These are phyloP conservation scores for Laothoe populi DNA, from an alignment of 2,888 invertebrate species.

Conservation along the genomic window DNA sequence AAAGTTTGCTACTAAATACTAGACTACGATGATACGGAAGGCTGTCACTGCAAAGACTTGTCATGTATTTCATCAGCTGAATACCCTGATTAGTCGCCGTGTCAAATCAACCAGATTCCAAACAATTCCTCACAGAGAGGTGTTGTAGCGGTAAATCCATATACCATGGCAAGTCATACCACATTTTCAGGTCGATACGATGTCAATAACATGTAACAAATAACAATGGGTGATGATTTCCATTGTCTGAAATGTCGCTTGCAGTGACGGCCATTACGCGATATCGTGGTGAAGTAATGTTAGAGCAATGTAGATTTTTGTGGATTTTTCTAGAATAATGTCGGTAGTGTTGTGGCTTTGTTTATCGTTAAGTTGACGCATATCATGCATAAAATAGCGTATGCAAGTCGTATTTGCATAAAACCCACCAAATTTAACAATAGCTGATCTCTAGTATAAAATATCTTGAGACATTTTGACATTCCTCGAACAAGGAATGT, in stretches of 20 bases:
- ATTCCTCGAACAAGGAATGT: not conserved
- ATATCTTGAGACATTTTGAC: too few relatives aligned
- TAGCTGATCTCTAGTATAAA: too few relatives aligned
- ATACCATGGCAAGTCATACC: not conserved
- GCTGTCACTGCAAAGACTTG: too few relatives aligned
- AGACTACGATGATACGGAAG: too few relatives aligned
- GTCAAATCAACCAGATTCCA: too few relatives aligned
- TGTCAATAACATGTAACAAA: conserved; percentile 19
- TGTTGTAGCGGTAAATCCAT: not conserved
- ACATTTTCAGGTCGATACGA: not conserved
- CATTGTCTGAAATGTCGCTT: not conserved
- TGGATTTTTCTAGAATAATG: not conserved
- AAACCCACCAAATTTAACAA: too few relatives aligned
- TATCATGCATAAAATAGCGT: not conserved
- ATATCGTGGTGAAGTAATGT: not conserved
- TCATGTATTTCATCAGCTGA: too few relatives aligned
- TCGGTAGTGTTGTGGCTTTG: not conserved
- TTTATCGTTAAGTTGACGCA: not conserved
- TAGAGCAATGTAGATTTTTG: not conserved
- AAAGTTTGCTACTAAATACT: too few relatives aligned
- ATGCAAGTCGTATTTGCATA: too few relatives aligned
- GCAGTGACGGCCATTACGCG: not conserved
- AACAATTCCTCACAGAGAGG: too few relatives aligned
- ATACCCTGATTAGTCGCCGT: too few relatives aligned
- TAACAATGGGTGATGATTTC: not conserved